Evolutionary conservation across 2,888 invertebrate species (phyloP), one percentile per base, ranked within the genome.

Genomic region (Cryptosula pallasiana): DNA sequence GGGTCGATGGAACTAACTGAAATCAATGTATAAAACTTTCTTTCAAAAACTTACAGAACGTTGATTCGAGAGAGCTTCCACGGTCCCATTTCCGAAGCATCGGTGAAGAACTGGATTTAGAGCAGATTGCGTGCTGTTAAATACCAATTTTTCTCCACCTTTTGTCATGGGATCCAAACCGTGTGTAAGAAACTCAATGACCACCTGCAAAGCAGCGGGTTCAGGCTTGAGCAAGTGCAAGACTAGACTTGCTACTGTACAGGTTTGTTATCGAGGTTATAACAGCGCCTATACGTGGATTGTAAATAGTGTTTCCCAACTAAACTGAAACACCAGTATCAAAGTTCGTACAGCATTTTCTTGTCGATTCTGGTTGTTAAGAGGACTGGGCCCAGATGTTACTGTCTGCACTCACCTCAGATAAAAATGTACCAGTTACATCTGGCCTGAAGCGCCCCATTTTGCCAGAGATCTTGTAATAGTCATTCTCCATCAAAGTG

Each of bases 131-230:
- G 9, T 63, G 32, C 63, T 63, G 63, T 63, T 27, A n/a, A 32
- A 63, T 32, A 27, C 32, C 9, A 63, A 16, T 32, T 63, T 63
- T 3, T 20, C 13, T 32, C 2, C 32, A 13, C 34, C n/a, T 27
- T 32, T 34, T 32, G 20, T 2, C 32, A 27, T 2, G 2, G 63
- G 63, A 32, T 63, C 63, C 20, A 32, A 20, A 5, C 63, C 63
- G 2, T n/a, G 2, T 32, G 32, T 27, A 13, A 27, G 32, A 32
- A 63, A 63, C 32, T 63, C 63, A 32, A 63, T 32, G 32, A 34
- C 9, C 32, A 63, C 63, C 63, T 63, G 63, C 27, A 32, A 16
- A n/a, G n/a, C n/a, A n/a, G n/a, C n/a, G n/a, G n/a, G n/a, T n/a
- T n/a, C n/a, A n/a, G n/a, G n/a, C n/a, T n/a, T n/a, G n/a, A n/a